Evolutionary conservation across 2,113 vertebrate species (phyloP).

Genomic region (Hippocampus comes): DNA sequence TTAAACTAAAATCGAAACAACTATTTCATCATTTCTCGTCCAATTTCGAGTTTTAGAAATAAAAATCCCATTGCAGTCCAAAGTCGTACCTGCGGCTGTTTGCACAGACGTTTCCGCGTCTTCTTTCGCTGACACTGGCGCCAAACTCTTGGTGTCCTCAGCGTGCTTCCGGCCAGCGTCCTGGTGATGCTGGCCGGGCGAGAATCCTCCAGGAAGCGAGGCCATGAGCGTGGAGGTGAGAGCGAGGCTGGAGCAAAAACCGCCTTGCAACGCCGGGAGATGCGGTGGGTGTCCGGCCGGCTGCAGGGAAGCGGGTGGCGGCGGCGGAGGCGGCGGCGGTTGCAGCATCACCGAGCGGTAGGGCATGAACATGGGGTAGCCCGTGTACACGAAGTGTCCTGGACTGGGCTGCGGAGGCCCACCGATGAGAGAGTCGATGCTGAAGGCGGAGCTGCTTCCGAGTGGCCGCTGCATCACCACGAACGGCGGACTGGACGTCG

Average conservation of each 20-base stretch:
- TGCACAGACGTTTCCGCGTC: slow-evolving; percentile 78
- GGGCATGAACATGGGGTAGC: slow-evolving; percentile 96
- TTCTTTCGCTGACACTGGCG: slow-evolving; percentile 78
- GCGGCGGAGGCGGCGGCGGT: slow-evolving; percentile 84
- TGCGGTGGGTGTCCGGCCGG: slow-evolving; percentile 74
- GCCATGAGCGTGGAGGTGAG: slow-evolving; percentile 95
- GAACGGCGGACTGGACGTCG: slow-evolving; percentile 81
- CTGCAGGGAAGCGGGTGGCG: slow-evolving; percentile 58
- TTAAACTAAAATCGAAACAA: too few species aligned
- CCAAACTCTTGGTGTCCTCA: slow-evolving; percentile 84
- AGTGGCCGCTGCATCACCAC: slow-evolving; percentile 95
- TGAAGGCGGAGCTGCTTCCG: slow-evolving; percentile 91
- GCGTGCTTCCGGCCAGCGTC: slow-evolving; percentile 85
- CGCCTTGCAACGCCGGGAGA: slow-evolving; percentile 81
- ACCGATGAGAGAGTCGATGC: slow-evolving; percentile 94
- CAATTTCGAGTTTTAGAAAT: not conserved
- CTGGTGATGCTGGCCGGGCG: slow-evolving; percentile 80
- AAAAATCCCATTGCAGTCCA: too few species aligned
- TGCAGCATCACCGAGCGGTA: slow-evolving; percentile 91
- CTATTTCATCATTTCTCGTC: not conserved
- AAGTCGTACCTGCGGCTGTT: slow-evolving; percentile 76
- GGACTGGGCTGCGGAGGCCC: slow-evolving; percentile 85
- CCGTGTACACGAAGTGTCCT: slow-evolving; percentile 89
- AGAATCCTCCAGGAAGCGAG: slow-evolving; percentile 87
- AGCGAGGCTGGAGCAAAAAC: slow-evolving; percentile 90